Percentiles rank a stretch among this genome's conserved stretches.
Evolutionary conservation across 2,113 vertebrate genomes (phyloP).

Genomic region (Grantiella picta): DNA sequence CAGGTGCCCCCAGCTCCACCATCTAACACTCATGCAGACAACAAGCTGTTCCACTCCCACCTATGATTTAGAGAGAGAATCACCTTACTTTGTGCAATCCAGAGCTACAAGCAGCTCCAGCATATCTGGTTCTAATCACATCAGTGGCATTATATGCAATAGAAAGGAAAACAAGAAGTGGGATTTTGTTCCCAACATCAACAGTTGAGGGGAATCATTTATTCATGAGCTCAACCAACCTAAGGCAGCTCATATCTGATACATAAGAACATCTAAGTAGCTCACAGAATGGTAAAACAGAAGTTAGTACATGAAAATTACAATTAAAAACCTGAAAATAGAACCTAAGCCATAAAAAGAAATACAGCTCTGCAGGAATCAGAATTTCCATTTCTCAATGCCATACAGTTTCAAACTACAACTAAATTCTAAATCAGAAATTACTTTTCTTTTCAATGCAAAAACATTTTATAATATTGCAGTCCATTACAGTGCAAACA

Average conservation of each 20-base stretch:
- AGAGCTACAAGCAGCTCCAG: not conserved
- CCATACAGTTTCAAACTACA: not conserved
- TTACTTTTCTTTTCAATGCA: not conserved
- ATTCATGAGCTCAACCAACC: not conserved
- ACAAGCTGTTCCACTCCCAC: not conserved
- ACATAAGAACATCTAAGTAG: not conserved
- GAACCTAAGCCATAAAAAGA: not conserved
- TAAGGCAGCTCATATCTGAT: not conserved
- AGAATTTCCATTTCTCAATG: not conserved
- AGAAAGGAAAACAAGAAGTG: not conserved
- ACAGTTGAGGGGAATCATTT: not conserved
- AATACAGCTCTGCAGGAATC: not conserved
- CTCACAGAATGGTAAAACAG: not conserved
- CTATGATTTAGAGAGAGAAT: not conserved
- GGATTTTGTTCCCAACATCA: not conserved
- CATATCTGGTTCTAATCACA: not conserved
- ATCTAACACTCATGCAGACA: not conserved
- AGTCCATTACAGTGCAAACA: not conserved
- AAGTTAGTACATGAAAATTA: not conserved
- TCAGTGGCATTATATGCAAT: rapidly evolving
- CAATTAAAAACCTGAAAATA: not conserved
- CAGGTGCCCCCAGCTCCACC: not conserved
- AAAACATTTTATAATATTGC: not conserved
- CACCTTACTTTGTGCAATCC: not conserved
- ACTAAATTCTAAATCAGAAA: not conserved